A percentile compares a stretch with the other conserved stretches of the same genome.
These are phyloP conservation scores for Malachius bipustulatus DNA, from an alignment of 2,888 invertebrate genomes.

Conservation along the genomic window DNA sequence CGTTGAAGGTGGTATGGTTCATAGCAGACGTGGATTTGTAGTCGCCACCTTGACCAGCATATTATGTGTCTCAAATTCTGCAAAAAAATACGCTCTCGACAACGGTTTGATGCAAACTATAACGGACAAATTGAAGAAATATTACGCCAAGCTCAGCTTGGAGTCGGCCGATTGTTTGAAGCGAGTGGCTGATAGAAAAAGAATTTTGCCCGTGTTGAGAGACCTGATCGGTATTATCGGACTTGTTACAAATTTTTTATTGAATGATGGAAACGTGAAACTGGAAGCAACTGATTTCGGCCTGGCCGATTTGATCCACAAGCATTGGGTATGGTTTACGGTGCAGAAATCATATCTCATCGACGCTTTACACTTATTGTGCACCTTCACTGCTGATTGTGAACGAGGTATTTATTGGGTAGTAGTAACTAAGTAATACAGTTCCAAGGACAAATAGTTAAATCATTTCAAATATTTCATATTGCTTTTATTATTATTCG, in stretches of 20 bases:
- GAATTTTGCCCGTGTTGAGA: constrained; percentile 40
- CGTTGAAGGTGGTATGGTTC: constrained; percentile 9
- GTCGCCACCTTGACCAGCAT: constrained; percentile 37
- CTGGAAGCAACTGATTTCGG: constrained; percentile 42
- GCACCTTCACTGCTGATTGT: constrained; percentile 52
- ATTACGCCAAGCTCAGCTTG: constrained; percentile 38
- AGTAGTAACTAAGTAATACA: too few relatives aligned
- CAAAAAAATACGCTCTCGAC: constrained; percentile 36
- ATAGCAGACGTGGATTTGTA: constrained; percentile 34
- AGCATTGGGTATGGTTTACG: constrained; percentile 57
- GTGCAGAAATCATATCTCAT: constrained; percentile 43
- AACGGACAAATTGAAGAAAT: constrained; percentile 37
- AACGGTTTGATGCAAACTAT: constrained; percentile 34
- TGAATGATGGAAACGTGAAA: constrained; percentile 43
- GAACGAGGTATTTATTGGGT: constrained; percentile 44
- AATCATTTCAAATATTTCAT: too few relatives aligned
- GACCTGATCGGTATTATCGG: constrained; percentile 46
- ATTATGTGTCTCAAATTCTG: constrained; percentile 37
- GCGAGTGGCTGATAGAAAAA: constrained; percentile 35
- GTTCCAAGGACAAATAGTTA: too few relatives aligned
- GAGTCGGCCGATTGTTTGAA: constrained; percentile 38
- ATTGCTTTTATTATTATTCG: not conserved
- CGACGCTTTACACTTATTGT: constrained; percentile 45
- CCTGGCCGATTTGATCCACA: constrained; percentile 46
- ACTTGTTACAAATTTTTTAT: constrained; percentile 47